Evolutionary conservation across 2,797 vertebrate species (phyloP).

Genomic region (Amblyopsis hoosieri): DNA sequence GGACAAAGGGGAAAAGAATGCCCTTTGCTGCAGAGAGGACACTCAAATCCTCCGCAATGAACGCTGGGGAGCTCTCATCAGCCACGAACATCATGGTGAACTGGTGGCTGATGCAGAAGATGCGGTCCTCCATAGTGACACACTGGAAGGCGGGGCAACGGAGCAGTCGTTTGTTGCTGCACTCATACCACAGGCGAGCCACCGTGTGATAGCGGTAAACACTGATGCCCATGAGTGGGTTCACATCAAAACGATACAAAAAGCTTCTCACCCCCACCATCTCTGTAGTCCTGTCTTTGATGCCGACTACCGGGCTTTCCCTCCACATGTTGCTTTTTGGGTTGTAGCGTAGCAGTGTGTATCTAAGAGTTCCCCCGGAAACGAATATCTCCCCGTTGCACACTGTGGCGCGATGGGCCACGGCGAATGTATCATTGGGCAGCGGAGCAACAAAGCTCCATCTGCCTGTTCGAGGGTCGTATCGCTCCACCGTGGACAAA

Average conservation of each 20-base stretch:
- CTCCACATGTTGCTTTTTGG: conserved; percentile 81
- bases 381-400: conserved; percentile 87
- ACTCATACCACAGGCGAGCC: conserved; percentile 89
- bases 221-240: conserved; percentile 75
- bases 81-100: conserved; percentile 84
- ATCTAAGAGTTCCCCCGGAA: conserved; percentile 87
- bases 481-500: conserved; percentile 88
- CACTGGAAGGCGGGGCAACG: conserved; percentile 84
- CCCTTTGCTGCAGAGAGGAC: conserved; percentile 81
- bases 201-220: conserved; percentile 87
- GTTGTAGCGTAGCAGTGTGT: conserved; percentile 84
- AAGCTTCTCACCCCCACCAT: conserved; percentile 83
- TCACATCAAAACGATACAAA: conserved; percentile 90
- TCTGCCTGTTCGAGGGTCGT: conserved; percentile 86
- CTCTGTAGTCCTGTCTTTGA: conserved; percentile 81
- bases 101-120: conserved; percentile 85
- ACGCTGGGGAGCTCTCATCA: conserved; percentile 85
- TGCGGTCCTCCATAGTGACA: conserved; percentile 62
- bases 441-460: conserved; percentile 87
- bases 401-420: conserved; percentile 86
- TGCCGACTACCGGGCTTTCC: conserved; percentile 62
- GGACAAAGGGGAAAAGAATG: conserved; percentile 83
- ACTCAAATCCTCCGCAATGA: conserved; percentile 76
- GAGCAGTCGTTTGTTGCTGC: conserved; percentile 64
- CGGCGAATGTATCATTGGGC: conserved; percentile 89